Evolutionary conservation across 2,888 invertebrate species (phyloP), one percentile per base, ranked within the genome.

Genomic region (Cyrtodaria siliqua): DNA sequence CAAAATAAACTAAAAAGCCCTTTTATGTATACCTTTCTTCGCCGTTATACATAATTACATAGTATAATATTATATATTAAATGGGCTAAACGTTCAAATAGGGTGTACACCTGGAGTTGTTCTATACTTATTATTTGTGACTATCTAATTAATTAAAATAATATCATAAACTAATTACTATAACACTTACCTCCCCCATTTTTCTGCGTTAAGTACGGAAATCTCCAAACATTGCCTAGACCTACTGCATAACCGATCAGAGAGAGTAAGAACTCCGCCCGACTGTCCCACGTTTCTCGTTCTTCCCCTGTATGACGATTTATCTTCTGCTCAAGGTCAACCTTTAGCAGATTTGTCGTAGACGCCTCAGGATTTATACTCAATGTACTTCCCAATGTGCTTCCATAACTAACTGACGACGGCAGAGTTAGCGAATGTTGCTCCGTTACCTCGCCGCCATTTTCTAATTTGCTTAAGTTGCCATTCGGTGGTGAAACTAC

Each of bases 141-240:
- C n/a, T n/a, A n/a, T n/a, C n/a, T n/a, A n/a, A n/a, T n/a, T n/a
- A n/a, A n/a, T n/a, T n/a, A n/a, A n/a, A n/a, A n/a, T n/a, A n/a
- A n/a, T n/a, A n/a, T n/a, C n/a, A n/a, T n/a, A n/a, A n/a, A n/a
- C n/a, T n/a, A n/a, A n/a, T n/a, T n/a, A n/a, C n/a, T n/a, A n/a
- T 12, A 38, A 8, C 44, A 56, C 85, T 82, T 80, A 88, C 89
- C 89, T 57, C 89, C 89, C 9, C 89, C 89, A 80, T 89, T 89
- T 68, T 89, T 88, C 84, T 89, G 89, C 6, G 88, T 88, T 4
- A 89, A 71, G 67, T 89, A 89, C 1, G 89, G 89, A 60, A 89
- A 89, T 38, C 89, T 67, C 89, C 89, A 89, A 9, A 89, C 89
- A 60, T 89, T 89, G 6, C 89, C 89, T 9, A 89, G 83, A 0